Conservation (phyloP, 2,797 vertebrate genomes). For the Synaphobranchus kaupii region DNA sequence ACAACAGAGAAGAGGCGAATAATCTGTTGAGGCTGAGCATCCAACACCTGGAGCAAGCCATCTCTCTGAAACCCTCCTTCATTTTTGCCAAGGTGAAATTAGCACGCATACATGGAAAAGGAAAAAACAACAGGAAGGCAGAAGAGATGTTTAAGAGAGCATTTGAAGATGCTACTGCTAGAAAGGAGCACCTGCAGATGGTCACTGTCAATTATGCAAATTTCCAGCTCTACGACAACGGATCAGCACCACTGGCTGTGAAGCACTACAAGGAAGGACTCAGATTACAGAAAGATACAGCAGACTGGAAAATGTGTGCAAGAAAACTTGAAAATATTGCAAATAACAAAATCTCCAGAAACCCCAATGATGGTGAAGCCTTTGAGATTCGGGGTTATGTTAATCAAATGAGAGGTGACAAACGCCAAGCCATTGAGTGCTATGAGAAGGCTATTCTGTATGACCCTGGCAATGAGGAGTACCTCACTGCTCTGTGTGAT, state of each 20-base stretch:
- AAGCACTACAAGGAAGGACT: constrained; percentile 61
- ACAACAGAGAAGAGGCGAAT: constrained; percentile 39
- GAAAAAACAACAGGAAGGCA: constrained; percentile 48
- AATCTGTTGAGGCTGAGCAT: constrained; percentile 51
- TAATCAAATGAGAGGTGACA: constrained; percentile 53
- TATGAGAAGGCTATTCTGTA: constrained; percentile 65
- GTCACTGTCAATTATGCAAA: constrained; percentile 54
- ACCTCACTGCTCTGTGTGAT: constrained; percentile 52
- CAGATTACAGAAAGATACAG: constrained; percentile 47
- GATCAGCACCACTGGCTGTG: constrained; percentile 63
- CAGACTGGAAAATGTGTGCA: constrained; percentile 19
- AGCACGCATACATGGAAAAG: constrained; percentile 56
- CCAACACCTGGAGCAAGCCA: constrained; percentile 62
- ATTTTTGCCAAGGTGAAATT: constrained; percentile 58
- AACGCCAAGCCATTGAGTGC: constrained; percentile 66
- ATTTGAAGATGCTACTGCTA: constrained; percentile 45
- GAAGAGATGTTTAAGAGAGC: constrained; percentile 65
- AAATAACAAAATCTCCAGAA: constrained; percentile 37
- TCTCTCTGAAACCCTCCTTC: constrained; percentile 52
- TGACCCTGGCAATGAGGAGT: constrained; percentile 52
- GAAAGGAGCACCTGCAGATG: constrained; percentile 41
- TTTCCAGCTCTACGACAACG: constrained; percentile 57
- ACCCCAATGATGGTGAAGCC: constrained; percentile 52
- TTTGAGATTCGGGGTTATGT: constrained; percentile 67
- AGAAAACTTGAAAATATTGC: constrained; percentile 49